Percentiles rank a stretch among this genome's conserved stretches.
These are phyloP conservation scores for Platichthys stellatus DNA, from an alignment of 2,113 vertebrate species.

Conservation along the genomic window DNA sequence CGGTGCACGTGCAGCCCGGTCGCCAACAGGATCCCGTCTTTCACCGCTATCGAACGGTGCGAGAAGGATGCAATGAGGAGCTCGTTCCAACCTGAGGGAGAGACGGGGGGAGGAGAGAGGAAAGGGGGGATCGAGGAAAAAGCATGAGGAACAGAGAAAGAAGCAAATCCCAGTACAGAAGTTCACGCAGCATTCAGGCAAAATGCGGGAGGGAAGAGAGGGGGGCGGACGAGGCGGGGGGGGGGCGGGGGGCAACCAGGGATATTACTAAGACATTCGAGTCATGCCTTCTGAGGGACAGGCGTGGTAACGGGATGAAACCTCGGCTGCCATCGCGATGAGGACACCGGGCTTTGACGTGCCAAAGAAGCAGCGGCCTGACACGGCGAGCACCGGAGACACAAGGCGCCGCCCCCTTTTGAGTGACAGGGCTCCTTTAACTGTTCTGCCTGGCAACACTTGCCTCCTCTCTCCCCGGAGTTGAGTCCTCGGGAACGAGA, in stretches of 20 bases:
- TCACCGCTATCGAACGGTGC: slow-evolving; percentile 95
- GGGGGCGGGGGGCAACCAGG: neutral
- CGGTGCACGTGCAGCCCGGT: slow-evolving; percentile 97
- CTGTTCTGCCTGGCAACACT: slow-evolving; percentile 83
- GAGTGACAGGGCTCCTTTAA: slow-evolving; percentile 83
- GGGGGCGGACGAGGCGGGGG: no score
- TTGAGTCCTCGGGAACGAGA: slow-evolving; percentile 63
- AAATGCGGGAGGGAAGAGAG: no score
- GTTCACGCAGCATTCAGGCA: slow-evolving; percentile 63
- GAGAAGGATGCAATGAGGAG: slow-evolving; percentile 99
- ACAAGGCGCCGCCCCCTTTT: slow-evolving; percentile 39
- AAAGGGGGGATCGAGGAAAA: slow-evolving; percentile 13
- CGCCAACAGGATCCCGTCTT: slow-evolving; percentile 95
- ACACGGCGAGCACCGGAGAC: slow-evolving; percentile 46
- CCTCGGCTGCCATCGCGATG: slow-evolving; percentile 73
- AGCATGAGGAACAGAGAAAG: slow-evolving; percentile 23
- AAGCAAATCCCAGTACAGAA: slow-evolving; percentile 56
- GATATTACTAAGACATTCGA: slow-evolving; percentile 67
- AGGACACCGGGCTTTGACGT: slow-evolving; percentile 69
- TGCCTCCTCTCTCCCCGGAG: slow-evolving; percentile 61
- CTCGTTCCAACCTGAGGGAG: slow-evolving; percentile 93
- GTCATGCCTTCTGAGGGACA: slow-evolving; percentile 71
- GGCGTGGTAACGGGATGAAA: slow-evolving; percentile 78
- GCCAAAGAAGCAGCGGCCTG: slow-evolving; percentile 61
- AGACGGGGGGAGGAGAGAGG: neutral